phyloP scores from a whole-genome alignment of 2,888 invertebrate species.

The Machimus atricapillus region DNA sequence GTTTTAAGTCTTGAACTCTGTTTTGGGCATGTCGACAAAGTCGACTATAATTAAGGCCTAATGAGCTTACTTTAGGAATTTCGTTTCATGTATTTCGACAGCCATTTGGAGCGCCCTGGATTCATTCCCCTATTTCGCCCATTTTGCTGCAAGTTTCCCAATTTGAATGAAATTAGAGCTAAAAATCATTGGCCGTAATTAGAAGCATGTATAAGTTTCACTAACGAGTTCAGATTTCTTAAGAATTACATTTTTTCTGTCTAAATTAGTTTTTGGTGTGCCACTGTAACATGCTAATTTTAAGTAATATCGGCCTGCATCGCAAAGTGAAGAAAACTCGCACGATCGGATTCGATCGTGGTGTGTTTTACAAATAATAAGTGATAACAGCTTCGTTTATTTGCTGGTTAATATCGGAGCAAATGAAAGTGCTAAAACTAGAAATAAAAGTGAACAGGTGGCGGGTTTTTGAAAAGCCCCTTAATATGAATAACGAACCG shows the following conservation, averaged over 20 bases:
- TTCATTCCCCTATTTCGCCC: background rate
- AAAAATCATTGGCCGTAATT: background rate
- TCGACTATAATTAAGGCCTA: background rate
- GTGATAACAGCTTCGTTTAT: background rate
- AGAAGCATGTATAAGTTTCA: background rate
- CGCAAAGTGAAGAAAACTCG: background rate
- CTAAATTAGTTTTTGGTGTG: background rate
- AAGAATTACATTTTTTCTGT: background rate
- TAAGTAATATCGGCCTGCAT: background rate
- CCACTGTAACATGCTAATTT: background rate
- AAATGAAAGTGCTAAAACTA: background rate
- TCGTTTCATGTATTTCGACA: background rate
- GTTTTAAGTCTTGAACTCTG: background rate
- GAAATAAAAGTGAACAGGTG: background rate
- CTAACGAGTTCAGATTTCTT: background rate
- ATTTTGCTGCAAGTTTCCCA: background rate
- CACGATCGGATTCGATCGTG: background rate
- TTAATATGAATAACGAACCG: background rate
- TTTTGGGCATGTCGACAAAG: background rate
- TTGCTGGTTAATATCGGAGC: background rate
- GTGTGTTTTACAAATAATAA: background rate
- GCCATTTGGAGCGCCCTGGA: background rate
- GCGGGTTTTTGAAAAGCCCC: background rate
- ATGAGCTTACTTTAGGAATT: background rate
- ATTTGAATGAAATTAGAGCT: background rate